Percentiles rank a stretch among this genome's conserved stretches.
These are phyloP conservation scores for Eupithecia tripunctaria DNA, from an alignment of 2,888 invertebrate species.

Conservation along the genomic window DNA sequence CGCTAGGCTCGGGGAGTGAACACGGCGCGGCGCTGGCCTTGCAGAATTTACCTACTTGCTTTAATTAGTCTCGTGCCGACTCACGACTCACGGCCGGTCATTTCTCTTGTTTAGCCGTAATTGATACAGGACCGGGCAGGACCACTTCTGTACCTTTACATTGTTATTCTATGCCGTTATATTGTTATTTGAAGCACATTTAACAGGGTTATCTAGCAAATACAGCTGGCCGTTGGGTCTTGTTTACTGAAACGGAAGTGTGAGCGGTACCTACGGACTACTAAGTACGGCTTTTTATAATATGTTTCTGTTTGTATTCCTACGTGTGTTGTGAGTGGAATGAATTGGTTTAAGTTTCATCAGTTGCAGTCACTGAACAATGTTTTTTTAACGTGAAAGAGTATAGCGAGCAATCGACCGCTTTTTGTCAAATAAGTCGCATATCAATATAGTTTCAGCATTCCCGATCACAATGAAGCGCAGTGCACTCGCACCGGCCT, in stretches of 20 bases:
- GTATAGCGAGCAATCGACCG: background rate
- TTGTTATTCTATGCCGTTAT: conserved; percentile 1
- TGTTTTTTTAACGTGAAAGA: background rate
- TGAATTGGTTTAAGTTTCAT: background rate
- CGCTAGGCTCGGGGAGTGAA: conserved; percentile 49
- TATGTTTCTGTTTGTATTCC: background rate
- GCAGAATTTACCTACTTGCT: conserved; percentile 79
- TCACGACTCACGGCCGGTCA: conserved; percentile 77
- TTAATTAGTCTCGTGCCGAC: conserved; percentile 80
- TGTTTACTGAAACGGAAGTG: conserved; percentile 2
- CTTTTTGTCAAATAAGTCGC: background rate
- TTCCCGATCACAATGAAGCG: background rate
- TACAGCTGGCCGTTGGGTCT: background rate
- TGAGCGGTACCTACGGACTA: background rate
- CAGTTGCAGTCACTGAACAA: background rate
- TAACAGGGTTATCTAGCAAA: conserved; percentile 4
- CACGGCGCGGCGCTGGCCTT: conserved; percentile 61
- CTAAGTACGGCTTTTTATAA: background rate
- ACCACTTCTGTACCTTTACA: background rate
- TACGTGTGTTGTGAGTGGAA: background rate
- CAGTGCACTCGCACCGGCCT: background rate
- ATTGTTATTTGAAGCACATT: conserved; percentile 10
- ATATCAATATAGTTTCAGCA: conserved; percentile 4
- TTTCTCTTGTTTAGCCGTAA: conserved; percentile 83
- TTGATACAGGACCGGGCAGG: conserved; percentile 76